These are phyloP conservation scores for Megaleporinus macrocephalus DNA, from an alignment of 2,113 vertebrate genomes.

Conservation along the genomic window DNA sequence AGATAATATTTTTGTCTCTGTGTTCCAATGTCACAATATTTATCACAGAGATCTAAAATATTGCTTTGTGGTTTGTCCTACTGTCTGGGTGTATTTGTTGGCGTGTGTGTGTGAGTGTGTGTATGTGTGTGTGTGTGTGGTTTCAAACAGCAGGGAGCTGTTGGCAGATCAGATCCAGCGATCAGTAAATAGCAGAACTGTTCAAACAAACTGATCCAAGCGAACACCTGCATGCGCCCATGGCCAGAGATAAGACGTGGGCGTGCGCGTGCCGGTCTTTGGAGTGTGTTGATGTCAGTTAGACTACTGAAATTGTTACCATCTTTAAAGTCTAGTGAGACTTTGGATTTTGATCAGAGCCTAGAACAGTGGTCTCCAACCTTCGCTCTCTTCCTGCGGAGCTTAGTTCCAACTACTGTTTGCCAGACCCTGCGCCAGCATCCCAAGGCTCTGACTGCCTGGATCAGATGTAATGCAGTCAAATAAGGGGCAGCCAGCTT, in stretches of 20 bases:
- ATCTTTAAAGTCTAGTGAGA: slow-evolving; percentile 2
- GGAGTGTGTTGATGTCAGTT: slow-evolving; percentile 8
- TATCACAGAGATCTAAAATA: not conserved
- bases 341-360: slow-evolving; percentile 12
- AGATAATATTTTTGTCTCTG: too few relatives aligned
- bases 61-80: not conserved
- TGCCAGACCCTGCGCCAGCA: not conserved
- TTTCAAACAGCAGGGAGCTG: slow-evolving; percentile 41
- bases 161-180: slow-evolving; percentile 42
- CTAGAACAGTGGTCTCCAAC: too few relatives aligned
- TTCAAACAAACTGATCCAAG: slow-evolving; percentile 46
- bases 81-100: too few relatives aligned
- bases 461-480: too few relatives aligned
- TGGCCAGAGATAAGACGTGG: slow-evolving; percentile 44
- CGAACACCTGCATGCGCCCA: slow-evolving; percentile 37
- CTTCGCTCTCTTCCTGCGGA: too few relatives aligned
- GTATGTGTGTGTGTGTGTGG: slow-evolving; percentile 13
- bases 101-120: slow-evolving; percentile 18
- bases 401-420: too few relatives aligned
- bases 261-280: not conserved
- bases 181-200: slow-evolving; percentile 47
- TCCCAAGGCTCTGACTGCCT: too few relatives aligned
- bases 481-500: too few relatives aligned
- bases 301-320: not conserved
- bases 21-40: not conserved